Evolutionary conservation across 2,797 vertebrate genomes (phyloP).

Genomic region (Phalloptychus januarius): DNA sequence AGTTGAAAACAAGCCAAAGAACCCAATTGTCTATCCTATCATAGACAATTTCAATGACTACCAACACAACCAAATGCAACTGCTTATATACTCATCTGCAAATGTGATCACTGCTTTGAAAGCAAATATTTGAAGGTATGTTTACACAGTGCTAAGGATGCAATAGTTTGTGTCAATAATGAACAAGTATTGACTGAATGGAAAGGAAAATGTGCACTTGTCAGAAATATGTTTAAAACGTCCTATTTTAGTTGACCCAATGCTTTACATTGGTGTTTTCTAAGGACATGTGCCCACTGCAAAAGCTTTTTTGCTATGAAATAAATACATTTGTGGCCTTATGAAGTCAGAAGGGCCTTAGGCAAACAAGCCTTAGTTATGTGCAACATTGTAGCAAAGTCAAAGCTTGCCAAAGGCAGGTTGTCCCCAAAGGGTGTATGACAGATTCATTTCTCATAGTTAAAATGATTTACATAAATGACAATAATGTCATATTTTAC

Average conservation of each 20-base stretch:
- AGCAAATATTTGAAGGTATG: neutral
- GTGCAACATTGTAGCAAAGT: conserved; percentile 55
- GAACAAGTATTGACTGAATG: neutral
- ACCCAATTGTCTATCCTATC: no score
- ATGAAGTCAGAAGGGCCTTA: conserved; percentile 47
- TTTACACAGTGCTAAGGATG: neutral
- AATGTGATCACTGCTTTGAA: neutral
- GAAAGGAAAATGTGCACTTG: neutral
- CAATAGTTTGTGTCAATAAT: neutral
- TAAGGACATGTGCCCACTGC: conserved; percentile 13
- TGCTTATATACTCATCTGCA: neutral
- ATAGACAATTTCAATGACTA: neutral
- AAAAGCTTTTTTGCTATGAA: conserved; percentile 9
- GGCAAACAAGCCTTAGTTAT: conserved; percentile 60
- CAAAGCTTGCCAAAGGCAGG: conserved; percentile 56
- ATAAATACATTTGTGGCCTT: conserved; percentile 18
- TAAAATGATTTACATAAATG: conserved; percentile 38
- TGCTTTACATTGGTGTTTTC: conserved; percentile 13
- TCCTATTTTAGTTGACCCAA: neutral
- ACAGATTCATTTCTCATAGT: conserved; percentile 50
- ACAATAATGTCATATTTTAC: conserved; percentile 31
- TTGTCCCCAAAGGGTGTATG: conserved; percentile 47
- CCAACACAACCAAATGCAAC: neutral
- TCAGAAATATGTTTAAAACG: neutral
- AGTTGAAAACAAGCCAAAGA: conserved; percentile 20